A percentile compares a stretch with the other conserved stretches of the same genome.
These are phyloP conservation scores for Hippopotamyrus pictus DNA, from an alignment of 2,797 vertebrate genomes.

Conservation along the genomic window DNA sequence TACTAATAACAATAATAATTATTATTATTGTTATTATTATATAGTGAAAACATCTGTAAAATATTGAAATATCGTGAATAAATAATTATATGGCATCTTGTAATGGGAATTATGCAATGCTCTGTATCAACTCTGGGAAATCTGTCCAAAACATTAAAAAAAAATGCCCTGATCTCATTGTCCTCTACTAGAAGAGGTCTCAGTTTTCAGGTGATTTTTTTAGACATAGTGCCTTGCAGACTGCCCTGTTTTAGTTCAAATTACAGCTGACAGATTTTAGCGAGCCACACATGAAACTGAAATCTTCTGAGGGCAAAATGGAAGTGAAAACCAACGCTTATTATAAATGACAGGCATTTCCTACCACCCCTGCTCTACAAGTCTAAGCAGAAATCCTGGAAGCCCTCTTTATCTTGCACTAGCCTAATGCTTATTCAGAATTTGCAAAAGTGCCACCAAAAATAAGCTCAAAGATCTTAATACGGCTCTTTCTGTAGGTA, in stretches of 20 bases:
- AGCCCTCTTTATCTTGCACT: background rate
- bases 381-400: background rate
- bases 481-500: background rate
- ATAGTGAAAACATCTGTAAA: background rate
- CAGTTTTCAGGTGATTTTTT: background rate
- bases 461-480: background rate
- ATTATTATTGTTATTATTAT: background rate
- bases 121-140: background rate
- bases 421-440: background rate
- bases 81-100: background rate
- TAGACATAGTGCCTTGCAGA: background rate
- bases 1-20: background rate
- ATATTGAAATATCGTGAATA: background rate
- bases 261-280: background rate
- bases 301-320: background rate
- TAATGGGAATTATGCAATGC: background rate
- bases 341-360: constrained; percentile 15
- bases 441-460: background rate
- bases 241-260: background rate
- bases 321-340: background rate
- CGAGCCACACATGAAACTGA: background rate
- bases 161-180: background rate
- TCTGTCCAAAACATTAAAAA: background rate
- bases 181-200: background rate
- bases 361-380: background rate